Base-by-base conservation (phyloP, 2,797 vertebrate species). In the Furcifer pardalis region DNA sequence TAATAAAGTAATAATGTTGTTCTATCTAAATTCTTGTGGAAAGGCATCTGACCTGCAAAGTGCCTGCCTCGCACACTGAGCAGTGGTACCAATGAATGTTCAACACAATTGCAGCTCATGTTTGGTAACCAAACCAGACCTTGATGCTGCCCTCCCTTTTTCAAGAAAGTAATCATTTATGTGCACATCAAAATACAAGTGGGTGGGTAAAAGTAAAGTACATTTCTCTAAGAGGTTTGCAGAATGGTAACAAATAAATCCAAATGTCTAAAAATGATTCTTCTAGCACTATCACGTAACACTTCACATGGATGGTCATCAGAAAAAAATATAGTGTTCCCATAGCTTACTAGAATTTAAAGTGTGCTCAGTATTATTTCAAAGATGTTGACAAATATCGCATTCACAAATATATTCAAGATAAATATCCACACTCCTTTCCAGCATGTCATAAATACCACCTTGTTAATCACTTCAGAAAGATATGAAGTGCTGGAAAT, bases 401-500 rank as follows among this genome's bases (percentile, higher is more conserved):
- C 66, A 35, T 42, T 15, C 30, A 17, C 13, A 13, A 15, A 5
- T 19, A 56, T 5, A 17, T 19, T 15, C 5, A 56, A 46, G 49
- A n/a, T n/a, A 40, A 71, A n/a, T 49, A 49, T 81, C n/a, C 6
- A 49, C n/a, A 77, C 21, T 49, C 60, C 12, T 27, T 82, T 86
- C 89, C 87, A 74, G 7, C 79, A 77, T 86, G 59, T 76, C 86
- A 83, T 80, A 87, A 77, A 84, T 91, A 87, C 84, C 91, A 77
- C 72, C 75, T 84, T 66, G 83, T 91, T 91, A 92, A 90, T 91
- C 81, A 89, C 80, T 77, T 93, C 90, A 81, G 0, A 84, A 85
- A 91, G 83, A 93, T 87, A 88, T 30, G 79, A 84, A 90, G 68
- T 52, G 74, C 3, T 52, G 66, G 52, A 19, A 56, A 30, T 44